Base-by-base conservation (phyloP, 2,888 invertebrate species). In the Megamerina dolium region DNA sequence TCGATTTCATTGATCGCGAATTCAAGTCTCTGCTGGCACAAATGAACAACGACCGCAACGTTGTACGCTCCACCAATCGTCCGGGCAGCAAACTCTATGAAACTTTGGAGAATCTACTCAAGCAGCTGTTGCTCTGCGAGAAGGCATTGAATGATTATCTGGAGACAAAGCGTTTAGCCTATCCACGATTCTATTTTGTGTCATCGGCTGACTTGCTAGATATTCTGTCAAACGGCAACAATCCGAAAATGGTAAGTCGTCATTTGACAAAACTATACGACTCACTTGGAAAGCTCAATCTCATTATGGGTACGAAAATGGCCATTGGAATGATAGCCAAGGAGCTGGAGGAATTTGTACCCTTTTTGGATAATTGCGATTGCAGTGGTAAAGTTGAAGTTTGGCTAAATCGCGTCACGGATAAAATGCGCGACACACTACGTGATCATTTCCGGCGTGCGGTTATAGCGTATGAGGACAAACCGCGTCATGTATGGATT, bases 181-280 rank as follows among this genome's bases (percentile, higher is more conserved):
- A 93, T 73, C 95, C 95, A 12, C 78, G 95, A 34, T 96, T 96
- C 69, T 96, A 95, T 70, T 96, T 96, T 64, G 88, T 95, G 0
- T 94, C 94, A 0, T 87, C 92, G 0, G 88, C 90, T 1, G 95
- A 95, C 77, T 76, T 96, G 43, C 74, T 96, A 14, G 94, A 83
- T 60, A 83, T 83, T 52, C 66, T 83, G 33, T 81, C 82, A 1
- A 80, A 79, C 61, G 94, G 94, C 47, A 95, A 94, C 68, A 85
- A 87, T 72, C 82, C 94, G 47, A 72, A 83, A 50, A 59, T 86
- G 43, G 89, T 92, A 2, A 45, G 48, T 18, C 80, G 83, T 30
- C 95, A 95, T 68, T 74, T 95, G 51, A 83, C 91, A 1, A 95
- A 95, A 70, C 71, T 95, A 20, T 96, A 94, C 68, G 95, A 95